These are phyloP conservation scores for Trypoxylus dichotomus DNA, from an alignment of 1,140 invertebrate genomes.

Conservation along the genomic window DNA sequence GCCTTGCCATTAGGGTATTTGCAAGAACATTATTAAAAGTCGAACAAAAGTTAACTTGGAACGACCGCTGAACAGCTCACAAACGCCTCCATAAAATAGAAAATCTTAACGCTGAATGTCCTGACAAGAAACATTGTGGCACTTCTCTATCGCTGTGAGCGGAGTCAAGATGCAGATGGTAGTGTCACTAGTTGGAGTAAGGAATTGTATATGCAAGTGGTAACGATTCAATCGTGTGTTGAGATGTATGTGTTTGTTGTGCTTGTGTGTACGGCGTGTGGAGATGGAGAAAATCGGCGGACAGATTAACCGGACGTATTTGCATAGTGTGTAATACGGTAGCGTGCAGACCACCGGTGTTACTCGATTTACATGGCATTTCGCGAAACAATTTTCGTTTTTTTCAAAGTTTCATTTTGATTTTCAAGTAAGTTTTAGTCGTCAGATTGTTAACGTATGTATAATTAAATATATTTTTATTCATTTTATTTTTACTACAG, in stretches of 20 bases:
- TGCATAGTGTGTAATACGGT: conserved; percentile 25
- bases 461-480: no score
- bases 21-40: background rate
- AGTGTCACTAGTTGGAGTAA: background rate
- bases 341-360: background rate
- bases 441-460: no score
- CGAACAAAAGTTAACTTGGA: background rate
- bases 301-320: conserved; percentile 25
- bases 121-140: background rate
- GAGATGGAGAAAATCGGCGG: background rate
- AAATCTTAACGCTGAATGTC: background rate
- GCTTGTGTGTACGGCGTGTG: background rate
- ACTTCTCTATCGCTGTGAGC: background rate
- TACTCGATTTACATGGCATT: background rate
- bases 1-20: no score
- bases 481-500: no score
- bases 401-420: no score
- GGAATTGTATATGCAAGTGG: conserved; percentile 16
- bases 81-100: background rate
- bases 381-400: background rate
- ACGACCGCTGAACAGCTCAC: no score
- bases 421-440: no score
- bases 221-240: conserved; percentile 18
- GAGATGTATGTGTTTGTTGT: background rate
- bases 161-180: conserved; percentile 20